A percentile compares a stretch with the other conserved stretches of the same genome.
Evolutionary conservation across 2,113 vertebrate species (phyloP).

Genomic region (Arvicanthis niloticus): DNA sequence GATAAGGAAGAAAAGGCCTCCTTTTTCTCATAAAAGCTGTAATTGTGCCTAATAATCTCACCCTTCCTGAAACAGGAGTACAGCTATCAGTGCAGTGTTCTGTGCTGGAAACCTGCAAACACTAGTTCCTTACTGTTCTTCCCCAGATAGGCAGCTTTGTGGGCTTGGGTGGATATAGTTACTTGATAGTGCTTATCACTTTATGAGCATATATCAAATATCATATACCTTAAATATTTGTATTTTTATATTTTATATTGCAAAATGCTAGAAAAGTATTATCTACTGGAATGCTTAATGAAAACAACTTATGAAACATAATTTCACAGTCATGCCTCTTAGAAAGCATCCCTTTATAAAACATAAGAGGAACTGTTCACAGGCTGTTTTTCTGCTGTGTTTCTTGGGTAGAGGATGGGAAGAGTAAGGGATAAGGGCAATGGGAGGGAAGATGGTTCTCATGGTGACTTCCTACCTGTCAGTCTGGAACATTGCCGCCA

Average conservation of each 20-base stretch:
- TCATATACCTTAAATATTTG: neutral
- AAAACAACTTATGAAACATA: conserved; percentile 12
- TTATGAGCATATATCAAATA: neutral
- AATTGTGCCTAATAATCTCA: neutral
- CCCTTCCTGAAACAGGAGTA: neutral
- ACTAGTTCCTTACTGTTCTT: too few species aligned
- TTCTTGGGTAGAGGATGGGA: neutral
- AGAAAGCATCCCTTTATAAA: neutral
- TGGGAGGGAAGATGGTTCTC: neutral
- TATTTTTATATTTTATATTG: neutral
- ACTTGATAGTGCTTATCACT: neutral
- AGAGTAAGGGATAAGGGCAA: neutral
- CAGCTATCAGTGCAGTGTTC: neutral
- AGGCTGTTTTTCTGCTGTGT: neutral
- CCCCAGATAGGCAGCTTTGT: neutral
- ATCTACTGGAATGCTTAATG: neutral
- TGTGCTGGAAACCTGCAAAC: neutral
- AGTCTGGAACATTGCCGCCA: neutral
- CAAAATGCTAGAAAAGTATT: neutral
- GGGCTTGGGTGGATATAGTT: neutral
- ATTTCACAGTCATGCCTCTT: neutral
- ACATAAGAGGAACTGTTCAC: neutral
- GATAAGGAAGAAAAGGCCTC: neutral
- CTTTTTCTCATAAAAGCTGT: neutral
- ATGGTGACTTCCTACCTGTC: neutral